These are phyloP conservation scores for Lota lota DNA, from an alignment of 2,113 vertebrate species.

Conservation along the genomic window DNA sequence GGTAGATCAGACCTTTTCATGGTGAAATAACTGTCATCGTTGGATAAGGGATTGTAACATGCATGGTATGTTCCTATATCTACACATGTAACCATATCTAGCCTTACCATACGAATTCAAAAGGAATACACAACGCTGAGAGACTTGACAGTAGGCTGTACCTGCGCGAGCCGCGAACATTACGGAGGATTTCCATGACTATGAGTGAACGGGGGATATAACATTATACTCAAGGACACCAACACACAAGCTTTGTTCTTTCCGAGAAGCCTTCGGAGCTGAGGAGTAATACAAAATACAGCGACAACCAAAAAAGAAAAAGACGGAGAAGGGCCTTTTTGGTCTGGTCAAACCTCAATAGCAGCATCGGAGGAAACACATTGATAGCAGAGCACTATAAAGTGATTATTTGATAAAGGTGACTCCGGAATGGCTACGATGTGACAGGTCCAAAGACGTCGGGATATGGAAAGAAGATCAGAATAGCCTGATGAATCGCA, in stretches of 20 bases:
- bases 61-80: slow-evolving; percentile 61
- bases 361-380: slow-evolving; percentile 49
- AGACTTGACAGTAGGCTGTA: slow-evolving; percentile 67
- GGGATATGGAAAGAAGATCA: slow-evolving; percentile 43
- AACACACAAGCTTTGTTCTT: slow-evolving; percentile 42
- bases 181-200: slow-evolving; percentile 51
- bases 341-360: slow-evolving; percentile 52
- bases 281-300: slow-evolving; percentile 65
- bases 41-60: slow-evolving; percentile 55
- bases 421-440: slow-evolving; percentile 33
- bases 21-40: slow-evolving; percentile 48
- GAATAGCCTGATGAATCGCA: slow-evolving; percentile 65
- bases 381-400: slow-evolving; percentile 46
- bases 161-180: slow-evolving; percentile 56
- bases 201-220: slow-evolving; percentile 50
- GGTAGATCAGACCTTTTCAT: slow-evolving; percentile 45
- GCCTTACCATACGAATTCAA: slow-evolving; percentile 56
- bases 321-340: slow-evolving; percentile 64
- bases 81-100: slow-evolving; percentile 72
- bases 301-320: slow-evolving; percentile 42
- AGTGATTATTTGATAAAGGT: slow-evolving; percentile 47
- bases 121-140: slow-evolving; percentile 65
- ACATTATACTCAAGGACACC: slow-evolving; percentile 54
- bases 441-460: slow-evolving; percentile 47
- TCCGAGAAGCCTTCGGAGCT: slow-evolving; percentile 60